Conservation (phyloP, 2,113 vertebrate species). For the Canis aureus region DNA sequence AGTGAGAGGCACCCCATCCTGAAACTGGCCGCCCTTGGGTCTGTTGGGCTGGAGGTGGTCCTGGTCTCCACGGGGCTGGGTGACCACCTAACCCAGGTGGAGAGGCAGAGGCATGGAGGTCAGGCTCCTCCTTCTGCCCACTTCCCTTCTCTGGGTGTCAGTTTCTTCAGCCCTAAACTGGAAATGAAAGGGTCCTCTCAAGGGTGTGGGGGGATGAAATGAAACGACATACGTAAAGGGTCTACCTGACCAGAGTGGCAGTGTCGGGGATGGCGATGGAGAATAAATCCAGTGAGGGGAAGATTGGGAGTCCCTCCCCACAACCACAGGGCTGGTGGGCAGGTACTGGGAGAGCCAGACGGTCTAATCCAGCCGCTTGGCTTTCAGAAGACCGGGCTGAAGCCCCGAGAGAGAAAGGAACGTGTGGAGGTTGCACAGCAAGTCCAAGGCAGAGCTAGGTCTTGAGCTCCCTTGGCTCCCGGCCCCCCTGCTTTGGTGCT, state of each 20-base stretch:
- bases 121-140: background rate
- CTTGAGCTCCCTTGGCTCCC: background rate
- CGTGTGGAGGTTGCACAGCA: background rate
- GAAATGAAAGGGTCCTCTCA: background rate
- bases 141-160: background rate
- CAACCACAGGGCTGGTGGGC: background rate
- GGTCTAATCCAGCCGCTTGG: background rate
- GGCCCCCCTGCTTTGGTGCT: rapidly evolving
- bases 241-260: rapidly evolving
- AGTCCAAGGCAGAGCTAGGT: background rate
- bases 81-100: background rate
- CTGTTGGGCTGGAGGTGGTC: background rate
- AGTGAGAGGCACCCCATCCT: background rate
- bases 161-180: background rate
- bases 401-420: background rate
- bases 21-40: background rate
- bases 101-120: background rate
- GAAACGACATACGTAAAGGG: rapidly evolving
- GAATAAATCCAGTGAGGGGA: no score
- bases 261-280: rapidly evolving
- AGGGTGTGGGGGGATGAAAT: no score
- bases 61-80: background rate
- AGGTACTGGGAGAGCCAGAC: no score
- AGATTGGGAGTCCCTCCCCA: background rate
- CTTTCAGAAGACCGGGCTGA: background rate